Evolutionary conservation across 2,888 invertebrate genomes (phyloP).

Genomic region (Anticlea derivata): DNA sequence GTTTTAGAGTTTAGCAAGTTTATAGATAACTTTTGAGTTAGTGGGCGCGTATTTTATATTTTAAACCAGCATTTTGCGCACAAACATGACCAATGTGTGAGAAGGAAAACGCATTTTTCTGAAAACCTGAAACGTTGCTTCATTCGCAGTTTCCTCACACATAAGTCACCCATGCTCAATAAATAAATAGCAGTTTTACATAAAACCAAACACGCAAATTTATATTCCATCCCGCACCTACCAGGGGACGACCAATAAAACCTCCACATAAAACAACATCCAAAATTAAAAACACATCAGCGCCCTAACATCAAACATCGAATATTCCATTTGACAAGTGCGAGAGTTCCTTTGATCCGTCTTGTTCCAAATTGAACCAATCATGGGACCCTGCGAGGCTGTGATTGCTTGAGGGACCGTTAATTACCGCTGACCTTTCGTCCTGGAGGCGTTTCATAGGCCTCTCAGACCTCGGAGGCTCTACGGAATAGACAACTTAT

Average conservation of each 20-base stretch:
- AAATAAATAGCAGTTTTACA: slow-evolving; percentile 12
- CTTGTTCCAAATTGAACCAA: slow-evolving; percentile 66
- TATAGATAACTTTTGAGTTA: neutral
- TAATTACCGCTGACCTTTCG: slow-evolving; percentile 80
- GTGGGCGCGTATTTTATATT: neutral
- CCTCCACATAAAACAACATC: slow-evolving; percentile 44
- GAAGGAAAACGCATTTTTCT: no score
- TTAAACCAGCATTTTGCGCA: neutral
- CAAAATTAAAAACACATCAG: slow-evolving; percentile 55
- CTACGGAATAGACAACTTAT: slow-evolving; percentile 7
- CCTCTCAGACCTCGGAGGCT: slow-evolving; percentile 21
- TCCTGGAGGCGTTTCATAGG: slow-evolving; percentile 56
- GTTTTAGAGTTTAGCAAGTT: slow-evolving; percentile 9
- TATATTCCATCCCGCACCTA: slow-evolving; percentile 15
- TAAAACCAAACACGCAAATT: slow-evolving; percentile 17
- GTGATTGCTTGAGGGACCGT: slow-evolving; percentile 80
- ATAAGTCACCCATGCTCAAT: neutral
- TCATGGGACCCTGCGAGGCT: slow-evolving; percentile 61
- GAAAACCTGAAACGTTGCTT: no score
- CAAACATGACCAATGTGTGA: no score
- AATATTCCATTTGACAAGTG: slow-evolving; percentile 79
- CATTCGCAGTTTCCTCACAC: neutral
- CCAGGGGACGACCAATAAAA: slow-evolving; percentile 35
- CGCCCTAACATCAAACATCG: slow-evolving; percentile 61
- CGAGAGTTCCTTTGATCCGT: slow-evolving; percentile 70